These are phyloP conservation scores for Spinibarbus caldwelli DNA, from an alignment of 2,797 vertebrate species.

Conservation along the genomic window DNA sequence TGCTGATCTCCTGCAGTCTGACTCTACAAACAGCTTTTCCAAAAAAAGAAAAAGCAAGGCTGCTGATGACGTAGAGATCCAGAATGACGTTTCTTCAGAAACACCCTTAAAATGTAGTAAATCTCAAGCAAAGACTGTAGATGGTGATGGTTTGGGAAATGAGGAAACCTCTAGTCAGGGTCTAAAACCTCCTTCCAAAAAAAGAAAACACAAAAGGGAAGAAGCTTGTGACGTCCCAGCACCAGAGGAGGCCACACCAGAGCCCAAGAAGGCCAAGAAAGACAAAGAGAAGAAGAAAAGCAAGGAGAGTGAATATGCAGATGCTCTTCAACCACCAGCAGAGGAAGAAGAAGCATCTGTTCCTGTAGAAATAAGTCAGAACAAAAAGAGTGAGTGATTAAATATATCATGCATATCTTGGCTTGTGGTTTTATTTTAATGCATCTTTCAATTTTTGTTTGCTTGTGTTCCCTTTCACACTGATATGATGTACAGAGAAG, in stretches of 20 bases:
- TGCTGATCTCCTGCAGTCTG: background rate
- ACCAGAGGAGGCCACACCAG: conserved; percentile 37
- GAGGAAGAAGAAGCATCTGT: background rate
- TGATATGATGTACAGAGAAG: conserved; percentile 52
- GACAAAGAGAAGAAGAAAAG: conserved; percentile 39
- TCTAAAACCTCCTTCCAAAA: conserved; percentile 36
- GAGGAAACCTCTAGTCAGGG: conserved; percentile 24
- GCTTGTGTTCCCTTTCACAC: background rate
- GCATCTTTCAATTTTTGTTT: background rate
- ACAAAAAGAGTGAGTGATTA: conserved; percentile 73
- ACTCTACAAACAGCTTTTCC: background rate
- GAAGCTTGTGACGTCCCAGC: conserved; percentile 28
- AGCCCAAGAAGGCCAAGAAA: conserved; percentile 68
- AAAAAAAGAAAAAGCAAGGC: conserved; percentile 48
- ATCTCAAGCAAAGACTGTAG: background rate
- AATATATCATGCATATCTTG: background rate
- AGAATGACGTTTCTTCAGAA: background rate
- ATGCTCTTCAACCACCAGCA: background rate
- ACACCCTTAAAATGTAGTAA: background rate
- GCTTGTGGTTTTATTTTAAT: background rate
- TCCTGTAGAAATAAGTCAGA: conserved; percentile 21
- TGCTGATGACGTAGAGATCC: background rate
- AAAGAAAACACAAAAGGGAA: conserved; percentile 49
- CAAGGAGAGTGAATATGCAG: conserved; percentile 39
- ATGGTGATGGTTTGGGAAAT: background rate